phyloP scores from a whole-genome alignment of 2,888 invertebrate species.

The Lasioglossum oenotherae region DNA sequence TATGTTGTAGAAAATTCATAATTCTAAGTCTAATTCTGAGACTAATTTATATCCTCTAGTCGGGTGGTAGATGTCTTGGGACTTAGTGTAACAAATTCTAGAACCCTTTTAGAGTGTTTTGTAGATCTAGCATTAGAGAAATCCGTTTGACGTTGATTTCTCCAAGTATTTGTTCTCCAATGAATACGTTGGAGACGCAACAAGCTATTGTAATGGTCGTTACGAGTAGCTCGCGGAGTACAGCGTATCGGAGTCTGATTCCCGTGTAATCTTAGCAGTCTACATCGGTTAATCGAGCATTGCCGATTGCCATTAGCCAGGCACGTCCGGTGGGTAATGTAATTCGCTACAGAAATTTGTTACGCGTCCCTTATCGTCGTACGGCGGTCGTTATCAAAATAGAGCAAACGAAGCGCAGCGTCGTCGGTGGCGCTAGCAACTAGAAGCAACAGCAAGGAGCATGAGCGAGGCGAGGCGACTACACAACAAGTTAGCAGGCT shows the following conservation, averaged over 20 bases:
- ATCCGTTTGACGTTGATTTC: background rate
- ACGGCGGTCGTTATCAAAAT: conserved; percentile 24
- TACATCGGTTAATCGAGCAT: conserved; percentile 42
- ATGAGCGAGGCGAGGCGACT: conserved; percentile 2
- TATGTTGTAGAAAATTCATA: too few relatives aligned
- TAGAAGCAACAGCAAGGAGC: background rate
- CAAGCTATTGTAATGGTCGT: background rate
- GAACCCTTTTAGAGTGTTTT: too few relatives aligned
- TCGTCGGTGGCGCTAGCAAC: conserved; percentile 1
- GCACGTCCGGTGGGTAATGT: background rate
- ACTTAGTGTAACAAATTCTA: too few relatives aligned
- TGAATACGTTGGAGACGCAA: background rate
- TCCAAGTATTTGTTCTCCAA: background rate
- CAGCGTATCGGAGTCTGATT: conserved; percentile 1
- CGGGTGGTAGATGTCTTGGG: too few relatives aligned
- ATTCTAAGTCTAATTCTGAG: too few relatives aligned
- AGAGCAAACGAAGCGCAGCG: background rate
- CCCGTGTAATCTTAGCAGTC: conserved; percentile 11
- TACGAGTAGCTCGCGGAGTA: conserved; percentile 9
- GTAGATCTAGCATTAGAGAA: too few relatives aligned
- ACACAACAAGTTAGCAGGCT: background rate
- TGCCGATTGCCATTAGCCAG: conserved; percentile 16
- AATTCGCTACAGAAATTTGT: conserved; percentile 29
- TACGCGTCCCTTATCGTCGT: conserved; percentile 15
- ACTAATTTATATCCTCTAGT: too few relatives aligned